A percentile compares a stretch with the other conserved stretches of the same genome.
These are phyloP conservation scores for Drosophila merina DNA, from an alignment of 2,888 invertebrate species.

Conservation along the genomic window DNA sequence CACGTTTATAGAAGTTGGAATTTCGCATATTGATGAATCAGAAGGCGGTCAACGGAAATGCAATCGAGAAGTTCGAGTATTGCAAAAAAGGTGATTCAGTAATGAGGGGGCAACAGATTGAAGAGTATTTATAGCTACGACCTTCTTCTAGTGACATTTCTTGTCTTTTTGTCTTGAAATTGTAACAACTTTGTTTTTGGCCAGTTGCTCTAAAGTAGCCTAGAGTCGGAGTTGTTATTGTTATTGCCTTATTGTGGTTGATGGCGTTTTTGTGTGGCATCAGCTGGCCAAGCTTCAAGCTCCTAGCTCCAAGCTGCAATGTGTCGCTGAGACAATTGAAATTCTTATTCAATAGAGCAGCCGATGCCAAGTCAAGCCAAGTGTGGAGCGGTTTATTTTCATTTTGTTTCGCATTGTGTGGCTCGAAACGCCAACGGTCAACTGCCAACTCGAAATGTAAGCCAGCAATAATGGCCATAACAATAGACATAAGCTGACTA, in stretches of 20 bases:
- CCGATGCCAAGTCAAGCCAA: slow-evolving; percentile 21
- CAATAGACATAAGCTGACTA: slow-evolving; percentile 42
- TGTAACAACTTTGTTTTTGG: slow-evolving; percentile 1
- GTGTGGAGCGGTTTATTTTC: slow-evolving; percentile 36
- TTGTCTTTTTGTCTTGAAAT: slow-evolving; percentile 12
- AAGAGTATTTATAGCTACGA: neutral
- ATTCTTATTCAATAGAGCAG: slow-evolving; percentile 40
- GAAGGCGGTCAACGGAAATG: slow-evolving; percentile 71
- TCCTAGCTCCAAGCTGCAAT: slow-evolving; percentile 12
- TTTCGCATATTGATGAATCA: slow-evolving; percentile 53
- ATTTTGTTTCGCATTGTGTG: slow-evolving; percentile 19
- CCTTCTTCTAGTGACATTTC: slow-evolving; percentile 6
- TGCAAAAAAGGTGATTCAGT: slow-evolving; percentile 10
- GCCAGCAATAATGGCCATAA: slow-evolving; percentile 38
- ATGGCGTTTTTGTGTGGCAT: slow-evolving; percentile 44
- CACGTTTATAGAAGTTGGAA: neutral
- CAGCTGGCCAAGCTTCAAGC: slow-evolving; percentile 53
- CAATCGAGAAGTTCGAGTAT: slow-evolving; percentile 43
- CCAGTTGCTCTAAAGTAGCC: neutral
- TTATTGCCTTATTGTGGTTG: slow-evolving; percentile 27
- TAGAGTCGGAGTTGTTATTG: slow-evolving; percentile 36
- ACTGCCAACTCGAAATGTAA: slow-evolving; percentile 35
- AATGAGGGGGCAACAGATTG: no score
- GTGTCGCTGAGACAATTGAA: slow-evolving; percentile 38
- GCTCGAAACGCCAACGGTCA: slow-evolving; percentile 42